Evolutionary conservation across 2,888 invertebrate species (phyloP), one percentile per base, ranked within the genome.

Genomic region (Scrobipalpa costella): DNA sequence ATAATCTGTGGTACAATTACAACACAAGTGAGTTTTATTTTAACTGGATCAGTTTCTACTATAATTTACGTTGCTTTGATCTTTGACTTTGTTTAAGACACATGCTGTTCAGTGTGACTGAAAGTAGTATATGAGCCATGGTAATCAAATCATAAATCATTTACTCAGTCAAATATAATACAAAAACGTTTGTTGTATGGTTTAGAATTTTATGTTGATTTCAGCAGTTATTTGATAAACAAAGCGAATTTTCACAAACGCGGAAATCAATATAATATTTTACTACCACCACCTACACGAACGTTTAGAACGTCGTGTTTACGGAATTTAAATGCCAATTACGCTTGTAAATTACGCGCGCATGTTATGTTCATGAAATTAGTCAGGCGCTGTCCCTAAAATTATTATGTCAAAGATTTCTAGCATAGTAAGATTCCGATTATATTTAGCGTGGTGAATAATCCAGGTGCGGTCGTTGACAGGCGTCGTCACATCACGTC

Each of bases 381-480:
- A 44, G 6, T 44, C 44, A 11, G 19, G 17, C 6, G 21, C 19
- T 49, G 49, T 49, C 49, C 19, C 21, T 49, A 49, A 49, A 49
- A 49, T 49, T 49, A 49, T 60, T n/a, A 57, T 21, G 52, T 44
- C 58, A n/a, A 27, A 57, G 17, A 49, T 27, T 52, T 17, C 52
- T 27, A 21, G 33, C 52, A 33, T 52, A 27, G 52, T 52, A 13
- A 33, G 52, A 52, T 52, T 52, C 52, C 52, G n/a, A 49, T 33
- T 36, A 61, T 36, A 36, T 57, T 57, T 57, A 57, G 36, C 34
- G 7, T 19, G 13, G 47, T 50, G 61, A 61, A 50, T 61, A 50
- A 50, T 50, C 36, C 61, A 61, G 61, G 61, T 61, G 50, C 47
- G 61, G 61, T 61, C 50, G 61, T 50, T 50, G 61, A 61, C 50